Evolutionary conservation across 1,140 invertebrate species (phyloP).

Genomic region (Cyclina sinensis): DNA sequence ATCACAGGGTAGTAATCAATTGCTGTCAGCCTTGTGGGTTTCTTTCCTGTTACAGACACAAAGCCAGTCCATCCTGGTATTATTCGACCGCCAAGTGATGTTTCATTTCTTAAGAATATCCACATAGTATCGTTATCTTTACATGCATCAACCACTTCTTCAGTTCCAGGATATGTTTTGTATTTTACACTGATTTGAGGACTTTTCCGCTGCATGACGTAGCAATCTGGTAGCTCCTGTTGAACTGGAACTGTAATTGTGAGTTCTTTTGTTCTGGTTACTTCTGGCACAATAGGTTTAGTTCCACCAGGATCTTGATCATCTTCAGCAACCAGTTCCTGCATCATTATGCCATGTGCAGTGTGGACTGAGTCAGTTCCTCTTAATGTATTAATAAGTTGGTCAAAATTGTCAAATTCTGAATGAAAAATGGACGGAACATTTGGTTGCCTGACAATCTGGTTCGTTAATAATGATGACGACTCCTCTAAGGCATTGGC

Average conservation of each 20-base stretch:
- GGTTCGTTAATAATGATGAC: background rate
- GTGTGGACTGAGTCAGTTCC: slow-evolving; percentile 68
- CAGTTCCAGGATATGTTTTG: slow-evolving; percentile 16
- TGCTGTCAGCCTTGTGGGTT: slow-evolving; percentile 54
- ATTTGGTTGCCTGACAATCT: slow-evolving; percentile 3
- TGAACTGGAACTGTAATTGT: background rate
- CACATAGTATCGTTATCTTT: slow-evolving; percentile 32
- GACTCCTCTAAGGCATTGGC: background rate
- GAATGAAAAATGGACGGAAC: background rate
- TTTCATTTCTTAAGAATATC: slow-evolving; percentile 45
- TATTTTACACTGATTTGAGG: background rate
- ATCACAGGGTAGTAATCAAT: slow-evolving; percentile 74
- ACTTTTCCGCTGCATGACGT: slow-evolving; percentile 53
- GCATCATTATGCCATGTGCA: slow-evolving; percentile 73
- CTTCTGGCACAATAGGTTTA: background rate
- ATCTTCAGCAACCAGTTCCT: slow-evolving; percentile 31
- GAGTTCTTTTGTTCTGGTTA: background rate
- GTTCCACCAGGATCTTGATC: background rate
- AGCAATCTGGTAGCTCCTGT: slow-evolving; percentile 61
- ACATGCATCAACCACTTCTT: background rate
- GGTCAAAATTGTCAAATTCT: slow-evolving; percentile 75
- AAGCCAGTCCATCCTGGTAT: slow-evolving; percentile 65
- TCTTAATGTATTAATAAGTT: slow-evolving; percentile 67
- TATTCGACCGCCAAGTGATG: background rate
- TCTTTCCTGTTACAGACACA: slow-evolving; percentile 57